phyloP scores from a whole-genome alignment of 2,888 invertebrate genomes.

The Orgyia antiqua region DNA sequence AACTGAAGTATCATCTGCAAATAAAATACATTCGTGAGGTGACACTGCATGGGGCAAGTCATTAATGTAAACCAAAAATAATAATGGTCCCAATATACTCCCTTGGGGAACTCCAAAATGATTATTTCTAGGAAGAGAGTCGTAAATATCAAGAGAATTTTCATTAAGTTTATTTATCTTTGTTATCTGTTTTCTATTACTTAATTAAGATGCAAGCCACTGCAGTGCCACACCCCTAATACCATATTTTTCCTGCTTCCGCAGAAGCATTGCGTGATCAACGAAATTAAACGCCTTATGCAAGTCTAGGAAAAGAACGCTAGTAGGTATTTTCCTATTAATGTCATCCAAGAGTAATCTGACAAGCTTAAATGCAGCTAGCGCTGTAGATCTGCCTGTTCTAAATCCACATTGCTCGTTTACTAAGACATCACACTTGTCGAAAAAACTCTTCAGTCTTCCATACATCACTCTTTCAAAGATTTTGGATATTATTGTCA shows the following conservation, averaged over 20 bases:
- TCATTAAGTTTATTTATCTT: too few species aligned
- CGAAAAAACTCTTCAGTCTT: too few species aligned
- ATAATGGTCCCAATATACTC: too few species aligned
- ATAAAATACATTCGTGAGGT: too few species aligned
- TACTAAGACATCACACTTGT: too few species aligned
- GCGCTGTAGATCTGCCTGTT: background rate
- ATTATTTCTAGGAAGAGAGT: too few species aligned
- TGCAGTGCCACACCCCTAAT: background rate
- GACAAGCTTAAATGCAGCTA: background rate
- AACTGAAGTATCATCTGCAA: too few species aligned
- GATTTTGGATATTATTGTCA: too few species aligned
- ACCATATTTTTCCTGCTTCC: background rate
- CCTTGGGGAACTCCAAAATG: too few species aligned
- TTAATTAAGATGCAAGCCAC: background rate
- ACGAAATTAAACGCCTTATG: background rate
- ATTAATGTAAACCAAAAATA: too few species aligned
- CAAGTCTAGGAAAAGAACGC: background rate
- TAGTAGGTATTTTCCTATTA: background rate
- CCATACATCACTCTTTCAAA: background rate
- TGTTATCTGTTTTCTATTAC: background rate
- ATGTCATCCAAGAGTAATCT: background rate
- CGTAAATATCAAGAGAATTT: too few species aligned
- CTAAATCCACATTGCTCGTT: background rate
- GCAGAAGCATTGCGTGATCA: background rate
- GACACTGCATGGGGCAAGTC: too few species aligned